Conservation (phyloP, 2,797 vertebrate species). For the Microtus agrestis region DNA sequence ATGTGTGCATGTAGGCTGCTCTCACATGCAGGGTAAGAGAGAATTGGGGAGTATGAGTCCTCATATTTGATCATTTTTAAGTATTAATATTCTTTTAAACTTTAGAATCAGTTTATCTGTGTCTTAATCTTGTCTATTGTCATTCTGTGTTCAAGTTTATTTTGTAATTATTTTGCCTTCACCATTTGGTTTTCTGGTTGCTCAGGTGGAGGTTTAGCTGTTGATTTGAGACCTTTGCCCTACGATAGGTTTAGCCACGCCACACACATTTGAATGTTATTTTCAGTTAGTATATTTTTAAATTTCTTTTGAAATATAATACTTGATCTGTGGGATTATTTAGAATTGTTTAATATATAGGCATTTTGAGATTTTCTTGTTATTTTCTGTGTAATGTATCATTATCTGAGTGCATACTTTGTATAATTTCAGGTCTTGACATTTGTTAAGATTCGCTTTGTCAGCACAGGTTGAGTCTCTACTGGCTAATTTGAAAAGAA, state of each 20-base stretch:
- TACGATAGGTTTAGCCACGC: background rate
- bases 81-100: background rate
- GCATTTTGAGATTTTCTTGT: background rate
- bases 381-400: no score
- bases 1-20: background rate
- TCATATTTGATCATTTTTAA: background rate
- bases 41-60: background rate
- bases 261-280: background rate
- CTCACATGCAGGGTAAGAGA: background rate
- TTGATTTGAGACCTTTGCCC: background rate
- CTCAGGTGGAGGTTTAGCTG: background rate
- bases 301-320: background rate
- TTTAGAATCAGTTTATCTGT: slow-evolving; percentile 19
- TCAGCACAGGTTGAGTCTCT: background rate
- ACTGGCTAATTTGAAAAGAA: background rate
- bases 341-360: background rate
- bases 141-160: background rate
- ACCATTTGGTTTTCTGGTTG: background rate
- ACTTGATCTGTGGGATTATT: background rate
- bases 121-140: background rate
- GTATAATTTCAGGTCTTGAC: background rate
- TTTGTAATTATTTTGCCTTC: background rate
- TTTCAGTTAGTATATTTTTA: background rate
- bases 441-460: background rate
- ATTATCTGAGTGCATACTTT: background rate